A percentile compares a stretch with the other conserved stretches of the same genome.
These are phyloP conservation scores for Dromiciops gliroides DNA, from an alignment of 2,113 vertebrate genomes.

Conservation along the genomic window DNA sequence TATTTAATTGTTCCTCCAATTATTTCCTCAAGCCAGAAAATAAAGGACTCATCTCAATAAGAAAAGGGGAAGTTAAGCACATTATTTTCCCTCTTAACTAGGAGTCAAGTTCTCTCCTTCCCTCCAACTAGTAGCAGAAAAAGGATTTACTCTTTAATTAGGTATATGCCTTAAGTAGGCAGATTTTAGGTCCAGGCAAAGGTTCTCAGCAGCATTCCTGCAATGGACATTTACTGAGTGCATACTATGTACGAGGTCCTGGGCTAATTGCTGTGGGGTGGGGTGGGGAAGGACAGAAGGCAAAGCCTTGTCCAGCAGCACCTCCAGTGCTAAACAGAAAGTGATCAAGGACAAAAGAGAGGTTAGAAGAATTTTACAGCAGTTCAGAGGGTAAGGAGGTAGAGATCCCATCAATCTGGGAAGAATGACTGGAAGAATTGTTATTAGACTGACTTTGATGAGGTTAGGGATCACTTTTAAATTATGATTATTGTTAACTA, in stretches of 20 bases:
- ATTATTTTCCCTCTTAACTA: not conserved
- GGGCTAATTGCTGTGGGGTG: not conserved
- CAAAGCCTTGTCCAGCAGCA: not conserved
- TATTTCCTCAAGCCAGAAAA: not conserved
- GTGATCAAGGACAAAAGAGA: not conserved
- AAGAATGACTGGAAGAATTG: not conserved
- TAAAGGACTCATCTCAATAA: not conserved
- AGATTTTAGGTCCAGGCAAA: not conserved
- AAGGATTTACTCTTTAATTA: conserved; percentile 21
- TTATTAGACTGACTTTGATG: not conserved
- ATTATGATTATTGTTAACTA: not conserved
- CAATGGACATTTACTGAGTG: not conserved
- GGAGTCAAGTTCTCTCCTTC: not conserved
- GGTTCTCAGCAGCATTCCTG: not conserved
- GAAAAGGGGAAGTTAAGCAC: not conserved
- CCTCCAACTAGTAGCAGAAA: conserved; percentile 18
- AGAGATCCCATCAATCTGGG: not conserved
- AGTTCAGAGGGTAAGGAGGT: not conserved
- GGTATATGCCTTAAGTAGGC: conserved; percentile 14
- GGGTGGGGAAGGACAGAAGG: not conserved
- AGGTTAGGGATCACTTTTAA: not conserved
- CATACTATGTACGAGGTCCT: not conserved
- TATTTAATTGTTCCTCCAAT: not conserved
- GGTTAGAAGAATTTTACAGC: too few relatives aligned
- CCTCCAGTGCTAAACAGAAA: not conserved